Conservation (phyloP, 2,113 vertebrate species). For the Alethe castanea region DNA sequence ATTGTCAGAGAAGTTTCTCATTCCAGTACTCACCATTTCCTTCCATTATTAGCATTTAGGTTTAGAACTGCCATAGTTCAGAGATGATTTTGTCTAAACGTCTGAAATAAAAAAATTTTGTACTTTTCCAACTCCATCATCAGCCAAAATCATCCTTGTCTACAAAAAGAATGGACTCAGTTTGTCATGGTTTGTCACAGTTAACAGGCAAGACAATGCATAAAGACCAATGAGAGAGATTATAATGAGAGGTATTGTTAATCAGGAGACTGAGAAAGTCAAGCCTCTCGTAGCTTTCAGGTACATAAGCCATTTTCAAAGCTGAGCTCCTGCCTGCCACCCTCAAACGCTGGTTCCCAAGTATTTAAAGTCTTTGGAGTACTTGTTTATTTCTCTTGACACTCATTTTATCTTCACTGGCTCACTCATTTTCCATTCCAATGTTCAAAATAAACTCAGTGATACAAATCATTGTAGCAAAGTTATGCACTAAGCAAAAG, state of each 20-base stretch:
- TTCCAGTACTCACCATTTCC: neutral
- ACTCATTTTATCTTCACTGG: neutral
- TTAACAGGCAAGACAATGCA: neutral
- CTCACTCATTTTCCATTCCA: neutral
- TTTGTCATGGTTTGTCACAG: neutral
- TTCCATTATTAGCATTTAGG: neutral
- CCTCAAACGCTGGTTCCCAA: neutral
- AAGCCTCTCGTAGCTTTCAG: neutral
- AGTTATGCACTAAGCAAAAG: neutral
- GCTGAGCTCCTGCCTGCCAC: neutral
- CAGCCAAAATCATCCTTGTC: neutral
- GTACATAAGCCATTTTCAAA: neutral
- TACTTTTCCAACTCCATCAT: neutral
- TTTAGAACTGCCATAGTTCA: neutral
- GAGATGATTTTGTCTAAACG: neutral
- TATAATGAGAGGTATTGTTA: neutral
- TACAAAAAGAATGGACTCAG: neutral
- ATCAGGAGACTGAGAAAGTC: neutral
- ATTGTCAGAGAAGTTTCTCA: neutral
- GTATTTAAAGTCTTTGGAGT: neutral
- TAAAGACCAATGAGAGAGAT: neutral
- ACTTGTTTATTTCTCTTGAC: neutral
- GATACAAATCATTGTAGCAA: neutral
- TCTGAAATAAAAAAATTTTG: neutral
- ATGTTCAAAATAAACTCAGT: neutral